Evolutionary conservation across 1,140 invertebrate genomes (phyloP), one percentile per base, ranked within the genome.

Genomic region (Cydia fagiglandana): DNA sequence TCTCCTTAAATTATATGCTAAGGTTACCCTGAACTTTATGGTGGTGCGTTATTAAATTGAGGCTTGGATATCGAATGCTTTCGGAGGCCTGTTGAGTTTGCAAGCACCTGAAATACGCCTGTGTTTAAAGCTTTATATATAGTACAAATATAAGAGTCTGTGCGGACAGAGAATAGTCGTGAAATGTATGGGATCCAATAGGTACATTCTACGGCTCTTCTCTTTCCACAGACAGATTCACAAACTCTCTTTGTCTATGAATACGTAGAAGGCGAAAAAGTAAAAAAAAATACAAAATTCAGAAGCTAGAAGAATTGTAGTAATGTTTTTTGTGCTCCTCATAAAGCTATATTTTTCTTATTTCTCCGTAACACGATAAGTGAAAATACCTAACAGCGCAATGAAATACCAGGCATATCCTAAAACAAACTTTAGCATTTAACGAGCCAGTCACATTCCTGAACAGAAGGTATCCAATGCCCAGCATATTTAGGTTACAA

Each of bases 1-100:
- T 70, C 66, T 70, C 6, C 34, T 70, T 70, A 70, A 70, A 70
- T 70, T 70, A 70, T 70, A 41, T 70, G 66, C 66, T 41, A 70
- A 70, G 34, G 34, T 70, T 41, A 70, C 66, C 34, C 30, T 70
- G 30, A 70, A 61, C 17, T 70, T 45, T 68, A 13, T n/a, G 13
- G 45, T 70, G 34, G n/a, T 17, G 66, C 20, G 34, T 41, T 17
- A 45, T 70, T 70, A 70, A 70, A 41, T 70, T 70, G 4, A 20
- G 34, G 64, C 15, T 68, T 34, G 64, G 30, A 15, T 68, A 61
- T 61, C 56, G 56, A 61, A 53, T 1, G 50, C 50, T 53, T 10
- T 61, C 4, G 10, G 56, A 61, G 9, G 1, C 10, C 56, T 61
- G 7, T 24, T 24, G 15, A 53, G 6, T 53, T 53, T 53, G 15